phyloP scores from a whole-genome alignment of 1,140 invertebrate species.

The Mamestra configurata region DNA sequence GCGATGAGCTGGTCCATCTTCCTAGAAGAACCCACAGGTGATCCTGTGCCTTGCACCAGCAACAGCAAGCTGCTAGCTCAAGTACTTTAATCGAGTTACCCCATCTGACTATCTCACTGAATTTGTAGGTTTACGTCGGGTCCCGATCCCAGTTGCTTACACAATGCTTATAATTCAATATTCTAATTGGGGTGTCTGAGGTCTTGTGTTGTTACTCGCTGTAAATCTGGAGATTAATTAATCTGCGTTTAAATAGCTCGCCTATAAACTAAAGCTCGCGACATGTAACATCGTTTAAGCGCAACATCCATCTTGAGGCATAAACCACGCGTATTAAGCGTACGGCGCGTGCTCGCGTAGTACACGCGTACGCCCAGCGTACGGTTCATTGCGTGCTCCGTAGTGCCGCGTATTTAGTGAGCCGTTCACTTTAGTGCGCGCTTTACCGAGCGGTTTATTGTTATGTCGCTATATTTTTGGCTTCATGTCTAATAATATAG shows the following conservation, averaged over 20 bases:
- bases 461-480: conserved; percentile 15
- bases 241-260: conserved; percentile 1
- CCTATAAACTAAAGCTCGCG: background rate
- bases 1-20: too few relatives aligned
- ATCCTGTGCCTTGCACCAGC: too few relatives aligned
- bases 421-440: background rate
- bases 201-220: background rate
- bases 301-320: background rate
- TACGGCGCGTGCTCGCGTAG: background rate
- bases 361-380: too few relatives aligned
- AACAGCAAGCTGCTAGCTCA: too few relatives aligned
- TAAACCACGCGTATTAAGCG: background rate
- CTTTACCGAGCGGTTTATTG: background rate
- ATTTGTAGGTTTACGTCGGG: too few relatives aligned
- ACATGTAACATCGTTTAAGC: background rate
- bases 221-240: background rate
- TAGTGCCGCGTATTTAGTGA: background rate
- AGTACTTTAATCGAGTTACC: background rate
- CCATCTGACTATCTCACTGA: background rate
- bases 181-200: background rate
- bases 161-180: background rate
- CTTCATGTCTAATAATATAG: conserved; percentile 2
- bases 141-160: background rate
- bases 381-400: background rate
- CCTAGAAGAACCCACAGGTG: too few relatives aligned